Evolutionary conservation across 2,113 vertebrate species (phyloP), one percentile per base, ranked within the genome.

Genomic region (Laticauda colubrina): DNA sequence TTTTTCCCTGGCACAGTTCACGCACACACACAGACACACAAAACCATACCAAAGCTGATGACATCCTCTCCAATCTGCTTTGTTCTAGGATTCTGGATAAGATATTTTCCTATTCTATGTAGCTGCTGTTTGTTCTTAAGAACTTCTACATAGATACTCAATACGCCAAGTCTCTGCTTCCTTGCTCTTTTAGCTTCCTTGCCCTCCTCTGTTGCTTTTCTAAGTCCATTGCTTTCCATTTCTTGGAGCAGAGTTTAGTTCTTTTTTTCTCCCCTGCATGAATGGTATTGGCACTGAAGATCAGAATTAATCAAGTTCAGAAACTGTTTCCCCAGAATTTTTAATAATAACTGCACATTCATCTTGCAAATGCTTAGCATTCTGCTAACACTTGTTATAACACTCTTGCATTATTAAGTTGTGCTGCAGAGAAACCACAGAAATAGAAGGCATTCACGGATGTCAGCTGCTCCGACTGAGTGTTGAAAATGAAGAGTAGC

Each of bases 391-490:
- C 92, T 45, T 93, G 69, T 89, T 39, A 90, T 39, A 93, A 55
- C 54, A 93, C 18, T 89, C 69, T 93, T 93, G 39, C 61, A 61
- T 86, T 93, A 90, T 93, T 93, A 61, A 90, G 85, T 87, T 93
- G 29, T 90, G 53, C 55, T 93, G 92, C 92, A 64, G 88, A 93
- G 92, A 93, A 86, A 48, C 43, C 61, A 93, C 92, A 53, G 75
- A 93, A 93, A 90, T 93, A 90, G 92, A 90, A 64, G 10, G 39
- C 29, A 61, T 86, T 48, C 56, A 90, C 4, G 81, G 88, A 81
- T 93, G 88, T 90, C 88, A 90, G 88, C 75, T 93, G 75, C 43
- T 85, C 39, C 14, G 56, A 14, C 53, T 86, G 51, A 81, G 29
- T 90, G 45, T 81, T 69, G 29, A 61, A 86, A 48, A 86, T 20